Evolutionary conservation across 2,888 invertebrate species (phyloP), one percentile per base, ranked within the genome.

Genomic region (Dioctria rufipes): DNA sequence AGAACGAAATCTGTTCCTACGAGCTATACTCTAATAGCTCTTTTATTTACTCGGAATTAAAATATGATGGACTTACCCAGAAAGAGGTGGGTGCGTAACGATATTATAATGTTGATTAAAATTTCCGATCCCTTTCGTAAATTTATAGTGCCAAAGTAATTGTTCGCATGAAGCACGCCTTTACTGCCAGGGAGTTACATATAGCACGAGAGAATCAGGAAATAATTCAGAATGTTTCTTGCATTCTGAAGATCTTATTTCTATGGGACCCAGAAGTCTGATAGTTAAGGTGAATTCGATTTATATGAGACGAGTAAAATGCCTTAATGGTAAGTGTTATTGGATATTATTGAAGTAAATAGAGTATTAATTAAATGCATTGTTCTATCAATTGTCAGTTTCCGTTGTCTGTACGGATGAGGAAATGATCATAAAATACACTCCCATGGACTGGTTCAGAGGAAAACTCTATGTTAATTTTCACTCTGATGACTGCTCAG

Each of bases 381-480:
- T n/a, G n/a, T 78, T 82, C 67, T 81, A 67, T 58, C 60, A 11
- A 37, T 37, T 66, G 9, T 8, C 88, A 96, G 96, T 97, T 83
- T 92, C 92, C 82, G 95, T 97, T 2, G 92, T 93, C 67, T 97
- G 97, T 87, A 92, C 92, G n/a, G 92, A 92, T 49, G 90, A 92
- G 3, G 91, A 92, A 82, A 92, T 96, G 91, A 88, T 92, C 43
- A 92, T 96, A 80, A 92, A 91, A 49, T 94, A 93, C 83, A 88
- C 89, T 6, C 93, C 94, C 4, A 92, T 91, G 81, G 90, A 91
- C 9, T 87, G 88, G 85, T 94, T 94, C 87, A 90, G 90, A 11
- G 97, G 97, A 0, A 92, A 94, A 78, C 90, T 97, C 83, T 97
- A 96, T 87, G 95, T 95, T 81, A 94, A 93, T 84, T 95, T 95